Conservation (phyloP, 2,888 invertebrate species). For the Scrobipalpa atriplicella region DNA sequence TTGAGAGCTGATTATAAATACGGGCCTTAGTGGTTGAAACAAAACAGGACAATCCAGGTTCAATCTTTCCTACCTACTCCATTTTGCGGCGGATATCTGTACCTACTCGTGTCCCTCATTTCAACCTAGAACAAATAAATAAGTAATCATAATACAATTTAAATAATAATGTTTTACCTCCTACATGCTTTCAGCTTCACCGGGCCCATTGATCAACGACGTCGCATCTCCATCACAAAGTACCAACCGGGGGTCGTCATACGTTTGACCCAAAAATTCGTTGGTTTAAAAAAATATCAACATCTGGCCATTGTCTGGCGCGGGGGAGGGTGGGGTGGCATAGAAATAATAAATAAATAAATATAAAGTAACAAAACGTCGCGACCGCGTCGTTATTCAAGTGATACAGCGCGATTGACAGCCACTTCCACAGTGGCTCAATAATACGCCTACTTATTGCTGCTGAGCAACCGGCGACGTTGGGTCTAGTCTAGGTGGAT, state of each 20-base stretch:
- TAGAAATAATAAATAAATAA: conserved; percentile 56
- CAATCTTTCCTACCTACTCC: no score
- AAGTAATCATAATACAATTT: not conserved
- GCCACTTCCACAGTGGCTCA: conserved; percentile 75
- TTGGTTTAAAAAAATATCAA: conserved; percentile 78
- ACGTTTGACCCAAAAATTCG: conserved; percentile 66
- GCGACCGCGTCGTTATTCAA: conserved; percentile 77
- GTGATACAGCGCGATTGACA: conserved; percentile 77
- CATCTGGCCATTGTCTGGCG: conserved; percentile 77
- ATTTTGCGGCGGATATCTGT: no score
- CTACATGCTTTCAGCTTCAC: conserved; percentile 18
- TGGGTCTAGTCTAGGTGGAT: not conserved
- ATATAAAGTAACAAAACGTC: conserved; percentile 73
- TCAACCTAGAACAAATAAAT: not conserved
- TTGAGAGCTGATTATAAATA: no score
- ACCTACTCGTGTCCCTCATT: no score
- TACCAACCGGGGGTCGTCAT: conserved; percentile 35
- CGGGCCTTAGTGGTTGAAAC: no score
- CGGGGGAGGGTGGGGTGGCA: conserved; percentile 64
- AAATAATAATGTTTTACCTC: conserved; percentile 14
- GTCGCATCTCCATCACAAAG: conserved; percentile 51
- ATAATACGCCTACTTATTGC: conserved; percentile 81
- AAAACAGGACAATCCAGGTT: no score
- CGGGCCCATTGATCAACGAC: conserved; percentile 40
- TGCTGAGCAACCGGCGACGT: conserved; percentile 48